These are phyloP conservation scores for Campylomormyrus tamandua DNA, from an alignment of 2,113 vertebrate genomes.

Conservation along the genomic window DNA sequence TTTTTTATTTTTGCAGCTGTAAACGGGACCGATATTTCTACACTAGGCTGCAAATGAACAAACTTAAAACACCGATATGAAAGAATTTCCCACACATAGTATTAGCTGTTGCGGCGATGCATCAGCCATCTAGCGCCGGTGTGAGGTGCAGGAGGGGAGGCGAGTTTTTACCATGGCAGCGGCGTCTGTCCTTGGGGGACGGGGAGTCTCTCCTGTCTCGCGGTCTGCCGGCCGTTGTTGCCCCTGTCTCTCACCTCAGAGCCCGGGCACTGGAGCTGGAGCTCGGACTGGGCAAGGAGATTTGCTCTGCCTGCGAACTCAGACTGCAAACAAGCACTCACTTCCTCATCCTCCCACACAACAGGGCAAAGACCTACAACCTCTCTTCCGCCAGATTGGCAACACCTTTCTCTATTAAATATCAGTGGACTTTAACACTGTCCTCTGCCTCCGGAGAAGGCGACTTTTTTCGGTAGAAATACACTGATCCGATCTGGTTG, in stretches of 20 bases:
- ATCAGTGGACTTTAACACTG: not conserved
- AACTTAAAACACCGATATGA: not conserved
- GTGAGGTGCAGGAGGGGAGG: slow-evolving; percentile 5
- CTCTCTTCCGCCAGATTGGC: not conserved
- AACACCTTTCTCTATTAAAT: not conserved
- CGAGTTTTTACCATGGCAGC: slow-evolving; percentile 44
- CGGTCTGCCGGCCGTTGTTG: not conserved
- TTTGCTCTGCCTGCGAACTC: not conserved
- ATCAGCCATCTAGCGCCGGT: not conserved
- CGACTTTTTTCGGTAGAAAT: not conserved
- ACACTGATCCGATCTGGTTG: not conserved
- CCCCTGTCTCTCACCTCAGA: not conserved
- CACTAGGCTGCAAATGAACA: not conserved
- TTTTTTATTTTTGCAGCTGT: not conserved
- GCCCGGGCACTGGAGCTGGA: not conserved
- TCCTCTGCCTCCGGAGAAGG: not conserved
- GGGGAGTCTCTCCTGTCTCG: slow-evolving; percentile 25
- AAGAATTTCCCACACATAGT: not conserved
- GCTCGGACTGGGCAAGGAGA: not conserved
- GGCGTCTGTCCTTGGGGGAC: not conserved
- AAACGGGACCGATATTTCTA: not conserved
- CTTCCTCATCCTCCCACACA: slow-evolving; percentile 9
- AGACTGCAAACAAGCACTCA: not conserved
- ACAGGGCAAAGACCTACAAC: not conserved
- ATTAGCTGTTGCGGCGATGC: not conserved